Base-by-base conservation (phyloP, 1,140 invertebrate species). In the Conus ventricosus region DNA sequence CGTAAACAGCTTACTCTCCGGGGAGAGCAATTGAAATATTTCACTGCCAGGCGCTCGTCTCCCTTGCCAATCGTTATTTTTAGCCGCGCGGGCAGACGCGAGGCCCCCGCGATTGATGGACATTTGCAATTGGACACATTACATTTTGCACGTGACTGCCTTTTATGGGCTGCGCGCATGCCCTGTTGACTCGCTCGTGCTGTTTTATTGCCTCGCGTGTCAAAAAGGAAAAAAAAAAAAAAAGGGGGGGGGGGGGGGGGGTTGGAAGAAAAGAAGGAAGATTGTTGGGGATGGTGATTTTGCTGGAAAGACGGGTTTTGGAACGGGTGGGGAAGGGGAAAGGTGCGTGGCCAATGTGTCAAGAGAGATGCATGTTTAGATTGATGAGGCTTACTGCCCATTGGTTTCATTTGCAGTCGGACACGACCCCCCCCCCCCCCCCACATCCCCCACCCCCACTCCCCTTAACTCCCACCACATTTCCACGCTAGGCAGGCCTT, bases 161-260 rank as follows among this genome's bases (percentile, higher is more conserved):
- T 57, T 78, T 87, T 87, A 87, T 87, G 85, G 85, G 82, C 82
- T 13, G n/a, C 54, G n/a, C n/a, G 82, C 57, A 84, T 54, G 82
- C 82, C n/a, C 82, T 60, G 82, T 63, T 60, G 54, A 63, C 82
- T 84, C 27, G 57, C 25, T 39, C 25, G 13, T 15, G 82, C 57
- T 63, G 54, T 60, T 84, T 84, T 84, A 81, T 81, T 53, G 80
- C 51, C 80, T 23, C 7, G 80, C 80, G 51, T 71, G 67, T 71
- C 67, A 71, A 71, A 71, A 71, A 5, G 57, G 4, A 60, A 60
- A 15, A 60, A 15, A 60, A 15, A 60, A 15, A 60, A 15, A 60
- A 15, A 60, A 15, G 5, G 4, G 5, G 4, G 57, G 57, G 57
- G 57, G 57, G 57, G 57, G 8, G 8, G 57, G 57, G 57, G 57